Evolutionary conservation across 2,113 vertebrate species (phyloP).

Genomic region (Ammodytes marinus): DNA sequence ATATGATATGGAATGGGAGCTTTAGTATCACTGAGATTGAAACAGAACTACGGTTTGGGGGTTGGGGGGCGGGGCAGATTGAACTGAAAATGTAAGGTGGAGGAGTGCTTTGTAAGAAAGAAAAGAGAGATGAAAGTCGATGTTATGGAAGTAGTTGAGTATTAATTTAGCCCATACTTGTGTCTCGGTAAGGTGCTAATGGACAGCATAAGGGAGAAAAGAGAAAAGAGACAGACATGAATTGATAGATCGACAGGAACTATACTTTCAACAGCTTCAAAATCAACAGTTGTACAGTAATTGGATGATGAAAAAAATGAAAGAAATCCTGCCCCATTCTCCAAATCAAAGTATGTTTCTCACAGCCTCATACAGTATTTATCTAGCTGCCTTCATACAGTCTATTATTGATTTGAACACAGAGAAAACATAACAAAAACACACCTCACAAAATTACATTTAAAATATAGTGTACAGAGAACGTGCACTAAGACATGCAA

Average conservation of each 20-base stretch:
- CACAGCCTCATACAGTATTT: background rate
- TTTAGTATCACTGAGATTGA: constrained; percentile 32
- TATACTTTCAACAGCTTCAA: constrained; percentile 25
- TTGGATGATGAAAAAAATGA: constrained; percentile 30
- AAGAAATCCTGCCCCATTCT: constrained; percentile 18
- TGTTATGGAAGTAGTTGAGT: constrained; percentile 63
- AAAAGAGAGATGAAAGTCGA: constrained; percentile 88
- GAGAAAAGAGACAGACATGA: constrained; percentile 84
- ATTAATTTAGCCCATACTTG: constrained; percentile 95
- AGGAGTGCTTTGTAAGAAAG: constrained; percentile 33
- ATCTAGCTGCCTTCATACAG: background rate
- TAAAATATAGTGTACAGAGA: constrained; percentile 8
- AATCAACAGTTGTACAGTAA: constrained; percentile 41
- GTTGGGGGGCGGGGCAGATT: background rate
- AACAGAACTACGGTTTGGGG: constrained; percentile 40
- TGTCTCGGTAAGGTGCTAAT: constrained; percentile 99
- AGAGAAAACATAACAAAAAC: constrained; percentile 22
- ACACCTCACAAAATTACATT: constrained; percentile 3
- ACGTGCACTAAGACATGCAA: constrained; percentile 30
- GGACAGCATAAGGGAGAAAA: constrained; percentile 94
- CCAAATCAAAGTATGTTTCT: constrained; percentile 35
- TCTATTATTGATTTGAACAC: background rate
- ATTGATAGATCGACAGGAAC: constrained; percentile 41
- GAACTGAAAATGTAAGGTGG: constrained; percentile 11
- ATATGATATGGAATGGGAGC: background rate